Percentiles rank a stretch among this genome's conserved stretches.
Evolutionary conservation across 30 jellyfish, hydroid and myxozoan species (phyloP).

Genomic region (Turritopsis rubra): DNA sequence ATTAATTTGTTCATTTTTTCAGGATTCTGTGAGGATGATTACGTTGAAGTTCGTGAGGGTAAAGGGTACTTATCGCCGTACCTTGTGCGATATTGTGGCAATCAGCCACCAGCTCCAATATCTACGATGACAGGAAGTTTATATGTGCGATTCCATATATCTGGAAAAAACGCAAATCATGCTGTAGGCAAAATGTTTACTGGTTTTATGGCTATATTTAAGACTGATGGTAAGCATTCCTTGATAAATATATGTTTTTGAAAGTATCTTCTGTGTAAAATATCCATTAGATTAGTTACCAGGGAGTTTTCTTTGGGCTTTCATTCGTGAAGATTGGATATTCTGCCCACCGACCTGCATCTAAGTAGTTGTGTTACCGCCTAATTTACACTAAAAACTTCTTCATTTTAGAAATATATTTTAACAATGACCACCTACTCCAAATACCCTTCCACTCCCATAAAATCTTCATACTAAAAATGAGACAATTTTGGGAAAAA

Average conservation of each 20-base stretch:
- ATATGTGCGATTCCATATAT: conserved; percentile 53
- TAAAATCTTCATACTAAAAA: no score
- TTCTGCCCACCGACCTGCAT: no score
- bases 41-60: conserved; percentile 81
- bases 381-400: no score
- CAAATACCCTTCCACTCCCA: no score
- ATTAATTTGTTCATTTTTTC: neutral
- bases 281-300: no score
- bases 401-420: no score
- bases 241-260: neutral
- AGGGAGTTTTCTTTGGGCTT: no score
- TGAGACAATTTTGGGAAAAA: no score
- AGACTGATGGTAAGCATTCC: conserved; percentile 56
- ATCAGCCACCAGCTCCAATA: conserved; percentile 53
- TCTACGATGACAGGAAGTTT: conserved; percentile 65
- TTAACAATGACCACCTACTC: no score
- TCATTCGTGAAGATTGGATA: no score
- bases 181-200: conserved; percentile 19
- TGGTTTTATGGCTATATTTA: conserved; percentile 40
- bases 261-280: no score
- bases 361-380: no score
- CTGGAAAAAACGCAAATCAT: conserved; percentile 17
- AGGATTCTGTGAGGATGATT: conserved; percentile 71
- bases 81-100: conserved; percentile 62
- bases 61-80: conserved; percentile 84